Evolutionary conservation across 2,113 vertebrate genomes (phyloP).

Genomic region (Tragulus kanchil): DNA sequence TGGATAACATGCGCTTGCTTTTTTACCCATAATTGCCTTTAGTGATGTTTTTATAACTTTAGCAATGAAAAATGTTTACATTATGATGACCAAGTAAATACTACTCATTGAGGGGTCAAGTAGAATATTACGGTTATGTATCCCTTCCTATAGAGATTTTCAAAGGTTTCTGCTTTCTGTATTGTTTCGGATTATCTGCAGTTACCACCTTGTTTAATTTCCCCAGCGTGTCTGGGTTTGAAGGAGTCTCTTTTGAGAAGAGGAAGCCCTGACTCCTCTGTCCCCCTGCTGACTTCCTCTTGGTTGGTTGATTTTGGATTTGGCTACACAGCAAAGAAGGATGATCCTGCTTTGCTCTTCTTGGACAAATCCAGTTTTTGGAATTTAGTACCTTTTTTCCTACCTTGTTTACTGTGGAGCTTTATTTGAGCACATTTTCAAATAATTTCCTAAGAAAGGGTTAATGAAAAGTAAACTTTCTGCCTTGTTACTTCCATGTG

Average conservation of each 20-base stretch:
- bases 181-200: neutral
- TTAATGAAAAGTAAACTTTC: neutral
- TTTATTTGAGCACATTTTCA: slow-evolving; percentile 40
- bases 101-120: neutral
- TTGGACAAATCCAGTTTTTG: slow-evolving; percentile 8
- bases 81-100: neutral
- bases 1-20: neutral
- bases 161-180: neutral
- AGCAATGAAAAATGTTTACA: neutral
- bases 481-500: neutral
- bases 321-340: neutral
- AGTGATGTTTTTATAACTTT: neutral
- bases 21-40: neutral
- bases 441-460: slow-evolving; percentile 5
- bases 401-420: slow-evolving; percentile 1
- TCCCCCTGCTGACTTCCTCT: neutral
- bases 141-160: neutral
- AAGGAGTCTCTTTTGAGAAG: neutral
- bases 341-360: neutral
- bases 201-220: neutral
- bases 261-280: neutral
- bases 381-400: neutral
- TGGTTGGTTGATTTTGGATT: neutral
- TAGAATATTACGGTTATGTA: neutral
- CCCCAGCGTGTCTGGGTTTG: neutral